Base-by-base conservation (phyloP, 2,797 vertebrate species). In the Typhlichthys subterraneus region DNA sequence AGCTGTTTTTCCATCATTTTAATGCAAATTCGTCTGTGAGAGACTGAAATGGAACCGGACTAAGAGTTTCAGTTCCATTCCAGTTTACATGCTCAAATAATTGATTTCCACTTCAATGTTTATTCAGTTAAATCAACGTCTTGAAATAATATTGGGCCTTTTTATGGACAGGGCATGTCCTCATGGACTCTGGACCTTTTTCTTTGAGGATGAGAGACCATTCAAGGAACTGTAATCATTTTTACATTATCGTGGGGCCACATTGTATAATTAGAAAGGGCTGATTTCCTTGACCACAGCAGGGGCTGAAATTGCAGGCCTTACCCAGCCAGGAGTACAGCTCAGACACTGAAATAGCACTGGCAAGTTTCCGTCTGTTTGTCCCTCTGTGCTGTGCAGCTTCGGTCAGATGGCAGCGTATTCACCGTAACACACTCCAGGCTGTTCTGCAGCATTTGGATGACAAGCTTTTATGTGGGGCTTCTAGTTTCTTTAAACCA, bases 211-310 rank as follows among this genome's bases (percentile, higher is more conserved):
- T 63, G 63, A 85, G 80, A 61, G 76, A 77, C 74, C 76, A 72
- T 73, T 69, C 78, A 68, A 69, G 75, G 81, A 77, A 83, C 89
- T 93, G 82, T 91, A 92, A 92, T 93, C 90, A 92, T 91, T 88
- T 92, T 88, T 81, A 85, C 85, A 91, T 93, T 84, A 85, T 86
- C 66, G 82, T 50, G 46, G 81, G 80, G 75, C 82, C 85, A 83
- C 64, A 55, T 73, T 67, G 72, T 88, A 88, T 94, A 93, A 94
- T 93, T 92, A 92, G 84, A 90, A 89, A 89, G 88, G 82, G 80
- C 82, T 87, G 89, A 85, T 87, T 92, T 91, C 77, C 77, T 87
- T 79, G 83, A 90, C 89, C 90, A 84, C 89, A 88, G 89, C 75
- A 81, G 78, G 78, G 75, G 57, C 79, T 89, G 73, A 93, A 93